These are phyloP conservation scores for Poeciliopsis gracilis DNA, from an alignment of 2,797 vertebrate species.

Conservation along the genomic window DNA sequence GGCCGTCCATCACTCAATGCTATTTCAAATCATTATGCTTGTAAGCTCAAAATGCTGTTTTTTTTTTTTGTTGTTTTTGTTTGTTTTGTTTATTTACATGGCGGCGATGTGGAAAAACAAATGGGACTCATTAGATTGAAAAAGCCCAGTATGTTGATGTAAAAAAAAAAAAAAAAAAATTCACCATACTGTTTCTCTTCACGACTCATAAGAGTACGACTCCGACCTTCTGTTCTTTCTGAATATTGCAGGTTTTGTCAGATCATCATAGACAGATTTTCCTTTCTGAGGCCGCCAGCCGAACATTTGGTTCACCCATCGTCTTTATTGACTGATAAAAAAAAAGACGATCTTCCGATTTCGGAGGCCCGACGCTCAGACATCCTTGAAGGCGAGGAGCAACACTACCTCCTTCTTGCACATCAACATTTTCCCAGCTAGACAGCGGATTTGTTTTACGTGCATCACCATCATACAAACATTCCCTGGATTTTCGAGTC, in stretches of 20 bases:
- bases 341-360: constrained; percentile 22
- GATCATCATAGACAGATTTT: not conserved
- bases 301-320: constrained; percentile 1
- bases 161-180: constrained; percentile 3
- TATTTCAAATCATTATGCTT: constrained; percentile 40
- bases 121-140: constrained; percentile 15
- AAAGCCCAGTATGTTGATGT: constrained; percentile 4
- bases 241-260: constrained; percentile 4
- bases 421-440: constrained; percentile 45
- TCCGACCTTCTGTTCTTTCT: not conserved
- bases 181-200: not conserved
- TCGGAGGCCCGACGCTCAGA: not conserved
- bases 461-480: constrained; percentile 23
- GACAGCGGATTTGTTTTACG: constrained; percentile 27
- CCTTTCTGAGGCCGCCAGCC: not conserved
- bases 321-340: constrained; percentile 11
- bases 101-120: not conserved
- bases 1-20: constrained; percentile 47
- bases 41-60: constrained; percentile 16
- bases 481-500: not conserved
- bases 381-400: constrained; percentile 20
- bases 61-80: not conserved
- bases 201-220: not conserved
- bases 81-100: constrained; percentile 18
- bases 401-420: constrained; percentile 26